These are phyloP conservation scores for Carettochelys insculpta DNA, from an alignment of 2,113 vertebrate genomes.

Conservation along the genomic window DNA sequence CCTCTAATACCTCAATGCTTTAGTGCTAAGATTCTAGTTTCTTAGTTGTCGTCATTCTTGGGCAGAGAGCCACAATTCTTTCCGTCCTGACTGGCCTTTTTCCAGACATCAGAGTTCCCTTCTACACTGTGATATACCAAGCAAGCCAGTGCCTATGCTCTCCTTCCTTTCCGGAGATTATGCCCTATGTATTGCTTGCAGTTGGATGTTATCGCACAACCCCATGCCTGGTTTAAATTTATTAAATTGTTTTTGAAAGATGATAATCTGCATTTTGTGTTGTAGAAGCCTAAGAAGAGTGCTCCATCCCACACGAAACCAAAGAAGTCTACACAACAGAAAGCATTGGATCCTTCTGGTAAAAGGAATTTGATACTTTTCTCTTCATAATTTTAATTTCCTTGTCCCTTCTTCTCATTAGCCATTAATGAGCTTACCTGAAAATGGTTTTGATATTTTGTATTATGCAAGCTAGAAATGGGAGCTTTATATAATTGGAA, in stretches of 20 bases:
- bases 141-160: background rate
- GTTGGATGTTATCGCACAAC: background rate
- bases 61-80: background rate
- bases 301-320: background rate
- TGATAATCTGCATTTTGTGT: background rate
- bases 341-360: slow-evolving; percentile 12
- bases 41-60: background rate
- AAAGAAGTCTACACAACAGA: background rate
- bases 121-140: background rate
- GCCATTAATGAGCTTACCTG: background rate
- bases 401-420: background rate
- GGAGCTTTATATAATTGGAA: background rate
- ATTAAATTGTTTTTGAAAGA: background rate
- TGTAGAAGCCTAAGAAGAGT: background rate
- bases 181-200: background rate
- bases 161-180: background rate
- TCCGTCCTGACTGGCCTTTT: background rate
- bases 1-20: background rate
- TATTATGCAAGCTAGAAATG: background rate
- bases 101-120: background rate
- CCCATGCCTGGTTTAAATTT: too few relatives aligned
- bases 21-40: background rate
- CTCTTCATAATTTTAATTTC: background rate
- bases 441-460: background rate
- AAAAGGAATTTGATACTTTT: background rate